A percentile compares a stretch with the other conserved stretches of the same genome.
phyloP scores from a whole-genome alignment of 2,797 vertebrate species.

The Paedocypris micromegethes region DNA sequence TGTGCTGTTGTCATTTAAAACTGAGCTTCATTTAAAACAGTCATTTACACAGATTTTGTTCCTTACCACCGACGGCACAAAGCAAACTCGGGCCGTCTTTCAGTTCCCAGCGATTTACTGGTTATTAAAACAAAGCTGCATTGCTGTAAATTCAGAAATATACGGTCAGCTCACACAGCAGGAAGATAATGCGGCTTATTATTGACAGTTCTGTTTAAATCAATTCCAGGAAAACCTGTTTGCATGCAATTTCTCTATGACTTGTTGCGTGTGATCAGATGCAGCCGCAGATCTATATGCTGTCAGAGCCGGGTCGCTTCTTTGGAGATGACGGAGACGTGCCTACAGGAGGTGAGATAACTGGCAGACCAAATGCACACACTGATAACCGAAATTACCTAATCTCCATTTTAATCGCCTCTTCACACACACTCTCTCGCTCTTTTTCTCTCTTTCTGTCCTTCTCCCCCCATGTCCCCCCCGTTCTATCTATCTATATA shows the following conservation, averaged over 20 bases:
- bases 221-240: constrained; percentile 2
- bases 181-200: neutral
- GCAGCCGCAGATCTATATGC: neutral
- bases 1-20: too few species aligned
- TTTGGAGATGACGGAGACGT: constrained; percentile 13
- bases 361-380: constrained; percentile 22
- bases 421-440: neutral
- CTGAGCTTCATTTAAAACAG: too few species aligned
- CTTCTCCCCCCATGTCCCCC: constrained; percentile 3
- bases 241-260: constrained; percentile 10
- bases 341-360: constrained; percentile 21
- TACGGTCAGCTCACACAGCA: neutral
- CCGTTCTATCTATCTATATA: constrained; percentile 10
- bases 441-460: constrained; percentile 7
- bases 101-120: neutral
- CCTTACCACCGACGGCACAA: too few species aligned
- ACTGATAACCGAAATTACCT: constrained; percentile 31
- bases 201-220: neutral
- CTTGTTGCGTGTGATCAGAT: constrained; percentile 13
- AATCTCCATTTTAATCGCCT: constrained; percentile 26
- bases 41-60: too few species aligned
- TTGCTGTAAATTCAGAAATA: neutral
- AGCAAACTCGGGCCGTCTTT: too few species aligned
- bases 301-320: constrained; percentile 1
- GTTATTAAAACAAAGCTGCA: neutral